These are phyloP conservation scores for Lasioglossum morio DNA, from an alignment of 2,888 invertebrate species.

Conservation along the genomic window DNA sequence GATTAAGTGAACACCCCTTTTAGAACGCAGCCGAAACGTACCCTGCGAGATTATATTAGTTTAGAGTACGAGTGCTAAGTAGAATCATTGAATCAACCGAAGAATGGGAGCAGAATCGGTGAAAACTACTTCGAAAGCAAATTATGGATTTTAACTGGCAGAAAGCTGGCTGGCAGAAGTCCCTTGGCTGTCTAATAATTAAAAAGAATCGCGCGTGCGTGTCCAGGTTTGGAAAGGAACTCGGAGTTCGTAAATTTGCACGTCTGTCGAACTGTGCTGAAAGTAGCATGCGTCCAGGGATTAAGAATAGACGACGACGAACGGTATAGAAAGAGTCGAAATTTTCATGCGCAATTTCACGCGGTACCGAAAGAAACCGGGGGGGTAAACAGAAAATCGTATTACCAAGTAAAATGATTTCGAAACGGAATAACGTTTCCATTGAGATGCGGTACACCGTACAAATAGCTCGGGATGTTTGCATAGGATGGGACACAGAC, in stretches of 20 bases:
- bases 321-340: background rate
- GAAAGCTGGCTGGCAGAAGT: background rate
- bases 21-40: background rate
- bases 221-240: background rate
- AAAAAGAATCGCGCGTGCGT: background rate
- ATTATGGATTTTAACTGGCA: constrained; percentile 2
- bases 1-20: background rate
- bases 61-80: background rate
- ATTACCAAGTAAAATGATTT: constrained; percentile 59
- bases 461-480: constrained; percentile 52
- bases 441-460: constrained; percentile 40
- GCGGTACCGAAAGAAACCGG: constrained; percentile 19
- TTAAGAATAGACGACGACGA: background rate
- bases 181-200: background rate
- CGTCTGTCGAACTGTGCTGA: background rate
- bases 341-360: constrained; percentile 43
- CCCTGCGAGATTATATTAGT: background rate
- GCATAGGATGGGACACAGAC: constrained; percentile 47
- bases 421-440: constrained; percentile 47
- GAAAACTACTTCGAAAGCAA: background rate
- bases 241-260: background rate
- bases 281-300: background rate
- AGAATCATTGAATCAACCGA: background rate
- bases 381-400: constrained; percentile 50
- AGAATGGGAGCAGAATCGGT: background rate